Percentiles rank a stretch among this genome's conserved stretches.
These are phyloP conservation scores for Regulus satrapa DNA, from an alignment of 2,113 vertebrate genomes.

Conservation along the genomic window DNA sequence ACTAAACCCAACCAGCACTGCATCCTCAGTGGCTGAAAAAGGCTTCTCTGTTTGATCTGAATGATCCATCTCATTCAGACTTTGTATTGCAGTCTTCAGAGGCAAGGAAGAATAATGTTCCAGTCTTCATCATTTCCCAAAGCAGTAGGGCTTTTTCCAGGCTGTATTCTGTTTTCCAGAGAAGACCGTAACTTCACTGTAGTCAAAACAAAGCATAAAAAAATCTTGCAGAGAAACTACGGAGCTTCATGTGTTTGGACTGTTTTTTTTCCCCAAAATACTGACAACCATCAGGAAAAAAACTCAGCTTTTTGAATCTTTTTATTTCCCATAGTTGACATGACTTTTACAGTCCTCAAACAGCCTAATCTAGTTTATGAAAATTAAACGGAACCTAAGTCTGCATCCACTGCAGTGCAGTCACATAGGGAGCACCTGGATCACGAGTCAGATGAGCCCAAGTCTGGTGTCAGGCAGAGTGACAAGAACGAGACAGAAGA, in stretches of 20 bases:
- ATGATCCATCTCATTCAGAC: conserved; percentile 18
- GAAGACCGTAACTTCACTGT: not conserved
- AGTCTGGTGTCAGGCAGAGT: not conserved
- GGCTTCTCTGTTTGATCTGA: not conserved
- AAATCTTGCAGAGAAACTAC: not conserved
- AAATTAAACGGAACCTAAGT: not conserved
- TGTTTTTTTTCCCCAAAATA: conserved; percentile 4
- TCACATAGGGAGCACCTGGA: not conserved
- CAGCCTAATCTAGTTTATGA: not conserved
- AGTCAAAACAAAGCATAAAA: not conserved
- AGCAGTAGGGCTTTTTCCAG: not conserved
- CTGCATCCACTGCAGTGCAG: not conserved
- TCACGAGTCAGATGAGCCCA: not conserved
- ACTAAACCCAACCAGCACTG: not conserved
- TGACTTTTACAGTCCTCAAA: not conserved
- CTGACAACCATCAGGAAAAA: not conserved
- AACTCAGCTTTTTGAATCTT: not conserved
- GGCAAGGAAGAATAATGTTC: not conserved
- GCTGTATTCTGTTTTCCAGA: not conserved
- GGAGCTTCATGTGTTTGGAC: not conserved
- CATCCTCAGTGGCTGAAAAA: not conserved
- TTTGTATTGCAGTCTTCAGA: not conserved
- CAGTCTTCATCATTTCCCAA: conserved; percentile 1
- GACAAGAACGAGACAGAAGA: fast-evolving
- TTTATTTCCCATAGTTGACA: conserved; percentile 24